These are phyloP conservation scores for Drosophila antonietae DNA, from an alignment of 2,888 invertebrate genomes.

Conservation along the genomic window DNA sequence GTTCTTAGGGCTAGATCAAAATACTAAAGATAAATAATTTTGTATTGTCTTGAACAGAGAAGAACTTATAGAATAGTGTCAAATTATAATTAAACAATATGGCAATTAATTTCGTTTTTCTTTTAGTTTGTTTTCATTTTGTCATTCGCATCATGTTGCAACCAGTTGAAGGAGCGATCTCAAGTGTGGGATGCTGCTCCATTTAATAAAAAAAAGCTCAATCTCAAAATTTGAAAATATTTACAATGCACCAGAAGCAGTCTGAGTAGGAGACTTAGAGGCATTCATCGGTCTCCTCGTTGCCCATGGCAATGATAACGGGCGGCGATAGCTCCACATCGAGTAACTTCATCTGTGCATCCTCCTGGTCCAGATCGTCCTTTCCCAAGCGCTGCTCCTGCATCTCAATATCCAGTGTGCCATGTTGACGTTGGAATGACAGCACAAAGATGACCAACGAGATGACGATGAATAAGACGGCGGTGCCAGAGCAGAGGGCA, in stretches of 20 bases:
- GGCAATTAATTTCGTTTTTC: conserved; percentile 56
- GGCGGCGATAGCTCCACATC: conserved; percentile 75
- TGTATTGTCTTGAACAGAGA: conserved; percentile 44
- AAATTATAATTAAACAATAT: conserved; percentile 68
- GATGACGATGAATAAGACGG: conserved; percentile 74
- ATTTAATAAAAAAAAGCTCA: conserved; percentile 38
- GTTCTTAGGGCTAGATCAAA: conserved; percentile 59
- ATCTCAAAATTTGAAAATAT: conserved; percentile 63
- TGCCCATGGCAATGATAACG: conserved; percentile 63
- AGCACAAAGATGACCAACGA: conserved; percentile 78
- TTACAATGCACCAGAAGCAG: conserved; percentile 55
- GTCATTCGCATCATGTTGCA: conserved; percentile 36
- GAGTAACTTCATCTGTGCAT: conserved; percentile 77
- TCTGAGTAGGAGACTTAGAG: conserved; percentile 49
- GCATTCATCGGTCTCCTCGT: conserved; percentile 74
- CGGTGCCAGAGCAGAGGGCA: conserved; percentile 76
- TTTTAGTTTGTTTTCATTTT: conserved; percentile 21
- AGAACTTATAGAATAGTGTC: conserved; percentile 47
- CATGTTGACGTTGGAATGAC: conserved; percentile 81
- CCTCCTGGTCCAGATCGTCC: conserved; percentile 80
- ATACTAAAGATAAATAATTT: conserved; percentile 56
- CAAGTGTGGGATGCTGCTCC: conserved; percentile 29
- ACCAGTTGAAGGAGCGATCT: conserved; percentile 34
- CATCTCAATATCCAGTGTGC: conserved; percentile 83
- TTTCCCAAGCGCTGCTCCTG: conserved; percentile 82